Evolutionary conservation across 2,797 vertebrate species (phyloP), one percentile per base, ranked within the genome.

Genomic region (Tinamus major): DNA sequence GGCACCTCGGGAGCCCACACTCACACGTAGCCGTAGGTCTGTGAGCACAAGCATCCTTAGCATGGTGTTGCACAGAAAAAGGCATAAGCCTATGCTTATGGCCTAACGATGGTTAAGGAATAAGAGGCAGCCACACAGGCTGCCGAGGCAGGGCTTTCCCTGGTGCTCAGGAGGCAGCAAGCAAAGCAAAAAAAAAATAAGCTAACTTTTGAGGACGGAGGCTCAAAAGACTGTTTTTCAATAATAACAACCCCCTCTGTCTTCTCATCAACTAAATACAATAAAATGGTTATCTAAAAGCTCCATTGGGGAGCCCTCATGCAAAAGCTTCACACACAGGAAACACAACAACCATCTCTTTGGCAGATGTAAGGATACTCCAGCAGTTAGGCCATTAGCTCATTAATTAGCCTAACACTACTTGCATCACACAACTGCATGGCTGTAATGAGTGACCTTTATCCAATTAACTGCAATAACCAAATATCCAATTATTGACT

Each of bases 21-120:
- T 1, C 2, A 37, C 1, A 3, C 59, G 35, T 17, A 80, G 29
- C 14, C 7, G 16, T 4, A 6, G 3, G 21, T 14, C 64, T 44
- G 37, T 29, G 55, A 70, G 42, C 24, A 35, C 2, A 2, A 0
- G 16, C 7, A 10, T 6, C 9, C 29, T 15, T 13, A 67, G 23
- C 21, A 29, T 1, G 3, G 31, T 2, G 24, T 4, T n/a, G 21
- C 0, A 78, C 27, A 12, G 44, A 15, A 0, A 3, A 4, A 59
- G 33, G 42, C 3, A 1, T 10, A 3, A 12, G 19, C 1, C 14
- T 11, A 42, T 42, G 41, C 41, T 42, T 42, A 42, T 42, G 41
- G 13, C 39, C 9, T 41, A 41, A 41, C 13, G 39, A 41, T 41
- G 39, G 10, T 41, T 13, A 35, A 55, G n/a, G 71, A 74, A 70